Percentiles rank a stretch among this genome's conserved stretches.
phyloP scores from a whole-genome alignment of 2,113 vertebrate genomes.

The Todiramphus saurophagus region DNA sequence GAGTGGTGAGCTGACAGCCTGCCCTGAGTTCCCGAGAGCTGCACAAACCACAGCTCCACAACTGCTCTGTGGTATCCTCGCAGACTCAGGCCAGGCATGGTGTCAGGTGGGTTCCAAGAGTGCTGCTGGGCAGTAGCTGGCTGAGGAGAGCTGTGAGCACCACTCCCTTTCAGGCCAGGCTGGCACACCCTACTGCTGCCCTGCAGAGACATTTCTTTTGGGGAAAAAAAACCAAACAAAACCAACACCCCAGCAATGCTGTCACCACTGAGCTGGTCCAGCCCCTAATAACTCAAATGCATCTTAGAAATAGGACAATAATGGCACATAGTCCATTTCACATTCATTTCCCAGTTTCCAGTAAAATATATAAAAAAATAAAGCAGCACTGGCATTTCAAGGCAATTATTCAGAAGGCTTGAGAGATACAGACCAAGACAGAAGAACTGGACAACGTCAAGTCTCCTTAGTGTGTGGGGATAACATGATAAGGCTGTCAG shows the following conservation, averaged over 20 bases:
- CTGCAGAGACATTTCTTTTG: neutral
- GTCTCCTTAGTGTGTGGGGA: neutral
- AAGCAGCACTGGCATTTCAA: conserved; percentile 30
- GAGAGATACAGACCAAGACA: neutral
- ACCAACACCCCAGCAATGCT: neutral
- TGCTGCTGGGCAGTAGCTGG: neutral
- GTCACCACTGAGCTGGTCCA: neutral
- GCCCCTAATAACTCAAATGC: neutral
- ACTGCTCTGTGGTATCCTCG: fast-evolving
- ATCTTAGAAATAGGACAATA: neutral
- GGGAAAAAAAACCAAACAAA: neutral
- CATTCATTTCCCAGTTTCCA: neutral
- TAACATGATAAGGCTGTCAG: conserved; percentile 5
- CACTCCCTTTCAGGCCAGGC: neutral
- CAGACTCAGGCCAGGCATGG: fast-evolving
- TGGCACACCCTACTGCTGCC: neutral
- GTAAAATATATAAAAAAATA: conserved; percentile 16
- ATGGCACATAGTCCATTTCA: neutral
- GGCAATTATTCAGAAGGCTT: conserved; percentile 40
- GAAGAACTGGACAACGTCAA: conserved; percentile 47
- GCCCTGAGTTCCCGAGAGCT: neutral
- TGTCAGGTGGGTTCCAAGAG: neutral
- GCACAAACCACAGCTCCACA: neutral
- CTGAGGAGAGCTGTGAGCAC: fast-evolving
- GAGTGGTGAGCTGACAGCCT: too few species aligned